These are phyloP conservation scores for Heliconius nattereri DNA, from an alignment of 1,140 invertebrate genomes.

Conservation along the genomic window DNA sequence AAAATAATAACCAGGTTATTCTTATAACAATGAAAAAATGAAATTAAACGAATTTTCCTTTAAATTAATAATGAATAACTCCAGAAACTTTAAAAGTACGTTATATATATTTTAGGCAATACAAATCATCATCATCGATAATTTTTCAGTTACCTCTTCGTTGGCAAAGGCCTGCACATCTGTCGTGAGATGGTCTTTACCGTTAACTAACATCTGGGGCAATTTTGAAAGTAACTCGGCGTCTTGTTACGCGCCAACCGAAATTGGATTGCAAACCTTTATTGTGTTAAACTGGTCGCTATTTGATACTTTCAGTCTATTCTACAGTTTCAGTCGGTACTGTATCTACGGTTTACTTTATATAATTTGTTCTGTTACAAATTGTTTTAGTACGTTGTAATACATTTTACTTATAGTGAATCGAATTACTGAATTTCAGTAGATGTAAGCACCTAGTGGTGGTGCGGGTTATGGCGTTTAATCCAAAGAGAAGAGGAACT, in stretches of 20 bases:
- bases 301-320: slow-evolving; percentile 39
- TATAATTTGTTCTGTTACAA: neutral
- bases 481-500: neutral
- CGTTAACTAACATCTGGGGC: slow-evolving; percentile 77
- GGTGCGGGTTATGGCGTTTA: neutral
- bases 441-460: neutral
- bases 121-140: neutral
- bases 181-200: slow-evolving; percentile 53
- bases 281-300: slow-evolving; percentile 48
- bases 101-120: neutral
- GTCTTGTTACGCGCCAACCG: slow-evolving; percentile 52
- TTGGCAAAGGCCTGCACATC: slow-evolving; percentile 40
- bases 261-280: slow-evolving; percentile 67
- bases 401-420: neutral
- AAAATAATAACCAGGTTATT: too few species aligned
- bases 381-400: slow-evolving; percentile 1
- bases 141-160: slow-evolving; percentile 26
- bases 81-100: neutral
- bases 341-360: slow-evolving; percentile 4
- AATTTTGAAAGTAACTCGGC: slow-evolving; percentile 74
- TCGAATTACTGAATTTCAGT: neutral
- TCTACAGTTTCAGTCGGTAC: slow-evolving; percentile 41
- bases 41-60: too few species aligned
- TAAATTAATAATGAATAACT: neutral
- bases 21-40: too few species aligned